These are phyloP conservation scores for Apolygus lucorum DNA, from an alignment of 1,140 invertebrate species.

Conservation along the genomic window DNA sequence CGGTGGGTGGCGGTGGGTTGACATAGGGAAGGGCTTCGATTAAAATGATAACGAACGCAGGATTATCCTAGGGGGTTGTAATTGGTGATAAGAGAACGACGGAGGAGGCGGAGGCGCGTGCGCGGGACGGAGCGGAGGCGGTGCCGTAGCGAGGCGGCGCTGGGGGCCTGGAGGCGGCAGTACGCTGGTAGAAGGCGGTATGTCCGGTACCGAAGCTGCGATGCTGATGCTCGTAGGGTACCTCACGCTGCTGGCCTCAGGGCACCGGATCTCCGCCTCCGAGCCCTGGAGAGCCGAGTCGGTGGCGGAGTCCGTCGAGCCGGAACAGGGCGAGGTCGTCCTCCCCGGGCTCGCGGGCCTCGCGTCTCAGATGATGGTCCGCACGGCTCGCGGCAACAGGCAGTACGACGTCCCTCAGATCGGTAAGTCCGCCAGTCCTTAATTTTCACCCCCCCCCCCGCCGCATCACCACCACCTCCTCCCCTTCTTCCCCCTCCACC, in stretches of 20 bases:
- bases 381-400: constrained; percentile 51
- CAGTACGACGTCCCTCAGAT: constrained; percentile 62
- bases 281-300: not conserved
- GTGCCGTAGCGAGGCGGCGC: constrained; percentile 3
- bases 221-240: constrained; percentile 12
- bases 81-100: constrained; percentile 7
- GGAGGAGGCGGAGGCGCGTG: constrained; percentile 15
- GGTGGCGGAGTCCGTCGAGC: not conserved
- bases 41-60: not conserved
- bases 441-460: not conserved
- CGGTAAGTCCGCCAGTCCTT: constrained; percentile 48
- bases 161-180: not conserved
- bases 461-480: not conserved
- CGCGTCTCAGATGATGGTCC: constrained; percentile 48
- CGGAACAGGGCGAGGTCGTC: constrained; percentile 11
- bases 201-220: constrained; percentile 16
- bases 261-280: not conserved
- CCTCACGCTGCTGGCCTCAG: not conserved
- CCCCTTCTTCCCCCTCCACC: not conserved
- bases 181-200: not conserved
- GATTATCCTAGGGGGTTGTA: constrained; percentile 2
- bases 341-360: not conserved
- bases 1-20: not conserved
- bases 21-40: not conserved
- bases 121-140: not conserved